Conservation (phyloP, 2,888 invertebrate genomes). For the Melieria omissa region DNA sequence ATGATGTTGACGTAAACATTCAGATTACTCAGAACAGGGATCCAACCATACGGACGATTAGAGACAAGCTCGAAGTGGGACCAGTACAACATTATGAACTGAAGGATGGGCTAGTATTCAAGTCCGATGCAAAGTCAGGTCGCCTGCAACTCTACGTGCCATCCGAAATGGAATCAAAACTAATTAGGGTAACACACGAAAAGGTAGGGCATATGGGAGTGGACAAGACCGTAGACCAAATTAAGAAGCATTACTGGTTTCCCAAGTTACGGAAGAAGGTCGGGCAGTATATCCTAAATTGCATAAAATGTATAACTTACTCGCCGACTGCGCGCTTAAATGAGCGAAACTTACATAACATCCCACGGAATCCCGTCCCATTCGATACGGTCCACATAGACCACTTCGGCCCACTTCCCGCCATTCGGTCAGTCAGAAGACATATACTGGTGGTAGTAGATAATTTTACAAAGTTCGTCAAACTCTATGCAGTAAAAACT, state of each 20-base stretch:
- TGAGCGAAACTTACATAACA: background rate
- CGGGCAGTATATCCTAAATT: constrained; percentile 1
- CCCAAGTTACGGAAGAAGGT: background rate
- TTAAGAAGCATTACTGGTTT: constrained; percentile 7
- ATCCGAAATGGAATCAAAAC: background rate
- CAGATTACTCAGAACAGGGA: constrained; percentile 8
- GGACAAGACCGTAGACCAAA: background rate
- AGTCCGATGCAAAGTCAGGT: constrained; percentile 3
- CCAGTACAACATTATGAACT: constrained; percentile 1
- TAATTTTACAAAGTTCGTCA: constrained; percentile 23
- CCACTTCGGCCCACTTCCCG: constrained; percentile 18
- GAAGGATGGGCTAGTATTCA: constrained; percentile 26
- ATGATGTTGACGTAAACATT: background rate
- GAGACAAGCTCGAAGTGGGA: constrained; percentile 10
- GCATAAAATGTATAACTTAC: constrained; percentile 11
- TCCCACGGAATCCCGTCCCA: constrained; percentile 9
- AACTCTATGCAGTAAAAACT: constrained; percentile 19
- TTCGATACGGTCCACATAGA: too few relatives aligned
- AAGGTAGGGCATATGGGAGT: background rate
- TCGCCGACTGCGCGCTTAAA: background rate
- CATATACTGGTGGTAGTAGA: constrained; percentile 24
- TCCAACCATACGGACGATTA: constrained; percentile 3
- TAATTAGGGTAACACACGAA: constrained; percentile 13
- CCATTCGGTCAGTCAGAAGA: constrained; percentile 7
- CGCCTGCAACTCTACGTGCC: constrained; percentile 28